phyloP scores from a whole-genome alignment of 2,113 vertebrate genomes.

The Rhodinocichla rosea region DNA sequence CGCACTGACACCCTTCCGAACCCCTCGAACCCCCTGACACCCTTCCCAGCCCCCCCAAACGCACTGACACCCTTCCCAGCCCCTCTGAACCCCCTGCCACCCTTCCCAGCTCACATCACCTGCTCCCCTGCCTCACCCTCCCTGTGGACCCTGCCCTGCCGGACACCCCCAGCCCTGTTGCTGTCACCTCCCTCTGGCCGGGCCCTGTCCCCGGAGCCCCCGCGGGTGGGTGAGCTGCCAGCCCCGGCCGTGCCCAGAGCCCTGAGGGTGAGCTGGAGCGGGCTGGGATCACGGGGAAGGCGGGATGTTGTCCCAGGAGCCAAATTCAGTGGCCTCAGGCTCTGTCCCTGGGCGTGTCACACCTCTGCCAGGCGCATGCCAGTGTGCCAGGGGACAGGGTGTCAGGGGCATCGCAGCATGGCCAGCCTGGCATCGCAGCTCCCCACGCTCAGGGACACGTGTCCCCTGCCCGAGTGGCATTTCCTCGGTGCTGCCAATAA shows the following conservation, averaged over 20 bases:
- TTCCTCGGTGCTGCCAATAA: neutral
- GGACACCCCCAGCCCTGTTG: neutral
- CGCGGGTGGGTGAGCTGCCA: neutral
- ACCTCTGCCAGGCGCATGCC: rapidly evolving
- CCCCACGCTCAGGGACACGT: rapidly evolving
- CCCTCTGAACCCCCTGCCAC: neutral
- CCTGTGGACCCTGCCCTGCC: rapidly evolving
- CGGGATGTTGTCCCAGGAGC: neutral
- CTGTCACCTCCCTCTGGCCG: neutral
- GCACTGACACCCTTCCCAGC: too few relatives aligned
- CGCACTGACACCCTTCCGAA: neutral
- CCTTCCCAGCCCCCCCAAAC: neutral
- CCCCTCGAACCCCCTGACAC: neutral
- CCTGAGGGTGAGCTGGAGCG: rapidly evolving
- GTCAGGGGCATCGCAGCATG: neutral
- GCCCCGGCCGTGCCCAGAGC: neutral
- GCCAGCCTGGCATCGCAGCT: neutral
- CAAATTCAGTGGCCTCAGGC: neutral
- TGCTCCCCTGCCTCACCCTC: neutral
- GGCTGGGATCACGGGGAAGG: neutral
- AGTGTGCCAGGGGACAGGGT: neutral
- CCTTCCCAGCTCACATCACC: neutral
- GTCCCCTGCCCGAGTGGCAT: neutral
- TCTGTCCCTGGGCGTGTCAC: neutral
- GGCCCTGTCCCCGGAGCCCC: neutral